Evolutionary conservation across 1,140 invertebrate species (phyloP).

Genomic region (Bombus confusus): DNA sequence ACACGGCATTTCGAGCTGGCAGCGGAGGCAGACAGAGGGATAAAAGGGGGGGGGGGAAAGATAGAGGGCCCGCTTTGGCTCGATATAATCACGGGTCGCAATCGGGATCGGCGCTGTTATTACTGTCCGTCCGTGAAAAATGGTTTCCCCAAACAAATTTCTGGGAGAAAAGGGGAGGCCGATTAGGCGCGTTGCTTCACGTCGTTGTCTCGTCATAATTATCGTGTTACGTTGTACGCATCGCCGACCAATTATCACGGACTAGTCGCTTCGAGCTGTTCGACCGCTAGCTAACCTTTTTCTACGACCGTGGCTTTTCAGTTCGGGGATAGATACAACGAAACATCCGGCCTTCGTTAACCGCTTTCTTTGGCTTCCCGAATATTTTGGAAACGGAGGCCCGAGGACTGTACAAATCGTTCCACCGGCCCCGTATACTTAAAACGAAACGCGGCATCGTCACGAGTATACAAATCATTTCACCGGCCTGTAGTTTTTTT

Average conservation of each 20-base stretch:
- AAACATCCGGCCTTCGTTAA: not conserved
- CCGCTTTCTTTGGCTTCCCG: not conserved
- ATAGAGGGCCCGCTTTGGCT: conserved; percentile 10
- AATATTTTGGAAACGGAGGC: conserved; percentile 53
- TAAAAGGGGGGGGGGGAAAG: not conserved
- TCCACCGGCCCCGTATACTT: conserved; percentile 38
- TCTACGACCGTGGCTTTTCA: not conserved
- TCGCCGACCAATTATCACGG: conserved; percentile 64
- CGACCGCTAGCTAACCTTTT: not conserved
- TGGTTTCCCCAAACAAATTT: conserved; percentile 72
- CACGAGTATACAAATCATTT: conserved; percentile 65
- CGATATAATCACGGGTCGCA: conserved; percentile 63
- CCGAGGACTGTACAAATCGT: conserved; percentile 55
- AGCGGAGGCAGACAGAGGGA: not conserved
- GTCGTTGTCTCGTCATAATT: conserved; percentile 68
- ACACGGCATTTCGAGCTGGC: not conserved
- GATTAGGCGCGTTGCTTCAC: conserved; percentile 54
- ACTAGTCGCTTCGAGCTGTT: conserved; percentile 20
- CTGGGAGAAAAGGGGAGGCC: conserved; percentile 57
- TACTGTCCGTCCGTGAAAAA: conserved; percentile 69
- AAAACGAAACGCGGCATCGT: conserved; percentile 17
- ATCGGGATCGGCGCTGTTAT: conserved; percentile 67
- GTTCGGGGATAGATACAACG: not conserved
- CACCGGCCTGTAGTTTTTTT: conserved; percentile 60
- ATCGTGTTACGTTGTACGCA: conserved; percentile 65